phyloP scores from a whole-genome alignment of 1,140 invertebrate species.

The Drosophila ogumai region DNA sequence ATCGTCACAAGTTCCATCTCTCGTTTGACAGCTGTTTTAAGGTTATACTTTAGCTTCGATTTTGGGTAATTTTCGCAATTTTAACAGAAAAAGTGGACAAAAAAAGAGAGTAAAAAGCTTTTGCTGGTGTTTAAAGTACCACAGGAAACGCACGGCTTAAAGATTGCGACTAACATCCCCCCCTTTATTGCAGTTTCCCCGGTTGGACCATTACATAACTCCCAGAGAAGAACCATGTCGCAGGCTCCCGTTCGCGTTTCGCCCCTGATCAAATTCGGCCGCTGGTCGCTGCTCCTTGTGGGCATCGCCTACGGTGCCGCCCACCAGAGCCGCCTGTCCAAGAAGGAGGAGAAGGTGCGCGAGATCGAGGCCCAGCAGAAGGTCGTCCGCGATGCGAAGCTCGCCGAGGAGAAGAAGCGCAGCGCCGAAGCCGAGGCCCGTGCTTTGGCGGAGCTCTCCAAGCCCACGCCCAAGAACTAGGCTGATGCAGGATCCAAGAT shows the following conservation, averaged over 20 bases:
- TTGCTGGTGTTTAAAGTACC: not conserved
- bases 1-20: slow-evolving; percentile 18
- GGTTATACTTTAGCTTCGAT: slow-evolving; percentile 68
- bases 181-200: slow-evolving; percentile 51
- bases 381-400: slow-evolving; percentile 88
- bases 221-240: slow-evolving; percentile 67
- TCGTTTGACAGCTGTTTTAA: slow-evolving; percentile 78
- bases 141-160: not conserved
- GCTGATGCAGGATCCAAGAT: not conserved
- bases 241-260: slow-evolving; percentile 89
- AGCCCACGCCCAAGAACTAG: slow-evolving; percentile 53
- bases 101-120: not conserved
- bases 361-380: slow-evolving; percentile 89
- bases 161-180: slow-evolving; percentile 2
- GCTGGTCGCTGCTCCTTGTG: slow-evolving; percentile 89
- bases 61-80: slow-evolving; percentile 65
- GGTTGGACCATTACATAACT: slow-evolving; percentile 78
- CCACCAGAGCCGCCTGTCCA: slow-evolving; percentile 89
- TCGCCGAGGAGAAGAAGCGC: slow-evolving; percentile 88
- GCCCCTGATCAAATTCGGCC: slow-evolving; percentile 89
- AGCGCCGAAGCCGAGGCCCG: slow-evolving; percentile 84
- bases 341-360: slow-evolving; percentile 88
- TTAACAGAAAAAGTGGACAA: slow-evolving; percentile 21
- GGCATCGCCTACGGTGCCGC: slow-evolving; percentile 90
- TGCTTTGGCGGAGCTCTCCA: slow-evolving; percentile 74